Evolutionary conservation across 2,888 invertebrate genomes (phyloP).

Genomic region (Dynastes tityus): DNA sequence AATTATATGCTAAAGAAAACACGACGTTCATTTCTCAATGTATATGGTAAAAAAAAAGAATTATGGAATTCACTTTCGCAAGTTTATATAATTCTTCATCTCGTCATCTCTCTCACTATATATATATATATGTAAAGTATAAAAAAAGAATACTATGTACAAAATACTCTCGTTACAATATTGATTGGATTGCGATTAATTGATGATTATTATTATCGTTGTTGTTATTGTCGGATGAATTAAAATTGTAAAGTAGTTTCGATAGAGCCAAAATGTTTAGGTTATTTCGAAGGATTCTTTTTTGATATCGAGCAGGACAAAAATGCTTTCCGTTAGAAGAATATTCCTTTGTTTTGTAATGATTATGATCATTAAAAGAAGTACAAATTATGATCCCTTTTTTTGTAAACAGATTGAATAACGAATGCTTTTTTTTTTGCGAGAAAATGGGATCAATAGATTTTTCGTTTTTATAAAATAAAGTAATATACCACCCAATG

Average conservation of each 20-base stretch:
- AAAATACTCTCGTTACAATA: constrained; percentile 38
- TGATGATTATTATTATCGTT: background rate
- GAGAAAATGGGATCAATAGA: too few relatives aligned
- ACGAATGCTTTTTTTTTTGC: too few relatives aligned
- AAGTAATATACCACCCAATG: too few relatives aligned
- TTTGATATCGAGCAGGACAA: constrained; percentile 46
- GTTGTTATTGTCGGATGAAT: background rate
- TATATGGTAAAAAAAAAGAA: constrained; percentile 37
- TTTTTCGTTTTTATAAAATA: too few relatives aligned
- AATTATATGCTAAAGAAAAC: constrained; percentile 61
- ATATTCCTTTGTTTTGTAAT: background rate
- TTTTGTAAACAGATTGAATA: too few relatives aligned
- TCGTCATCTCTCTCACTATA: constrained; percentile 23
- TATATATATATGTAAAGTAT: constrained; percentile 35
- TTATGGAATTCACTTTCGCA: background rate
- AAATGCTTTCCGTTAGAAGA: constrained; percentile 13
- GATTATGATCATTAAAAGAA: too few relatives aligned
- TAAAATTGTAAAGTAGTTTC: too few relatives aligned
- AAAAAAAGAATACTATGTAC: constrained; percentile 49
- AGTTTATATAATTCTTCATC: background rate
- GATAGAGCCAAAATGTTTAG: too few relatives aligned
- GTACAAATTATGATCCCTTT: too few relatives aligned
- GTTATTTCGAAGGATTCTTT: background rate
- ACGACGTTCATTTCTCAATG: constrained; percentile 43
- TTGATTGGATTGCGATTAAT: too few relatives aligned